Evolutionary conservation across 2,113 vertebrate genomes (phyloP).

Genomic region (Copsychus sechellarum): DNA sequence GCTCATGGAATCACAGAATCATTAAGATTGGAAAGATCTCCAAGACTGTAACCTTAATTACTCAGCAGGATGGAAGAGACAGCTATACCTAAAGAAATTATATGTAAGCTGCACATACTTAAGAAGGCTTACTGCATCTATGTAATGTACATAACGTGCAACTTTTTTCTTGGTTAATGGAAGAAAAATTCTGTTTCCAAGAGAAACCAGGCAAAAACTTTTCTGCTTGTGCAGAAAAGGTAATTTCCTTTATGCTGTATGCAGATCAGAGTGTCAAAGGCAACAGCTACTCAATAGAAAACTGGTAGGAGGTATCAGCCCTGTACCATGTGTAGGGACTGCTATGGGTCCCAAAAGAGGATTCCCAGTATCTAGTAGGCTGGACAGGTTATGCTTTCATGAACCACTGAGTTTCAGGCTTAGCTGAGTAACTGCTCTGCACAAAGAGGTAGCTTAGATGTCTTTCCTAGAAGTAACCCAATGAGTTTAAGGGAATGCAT

Average conservation of each 20-base stretch:
- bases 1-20: background rate
- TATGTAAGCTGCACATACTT: background rate
- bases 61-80: background rate
- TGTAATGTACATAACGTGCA: background rate
- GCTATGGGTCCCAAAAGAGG: background rate
- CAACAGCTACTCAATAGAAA: background rate
- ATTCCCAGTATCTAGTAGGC: background rate
- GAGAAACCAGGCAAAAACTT: background rate
- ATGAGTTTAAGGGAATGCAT: background rate
- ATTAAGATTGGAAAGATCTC: background rate
- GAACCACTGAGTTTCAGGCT: background rate
- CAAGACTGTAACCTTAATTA: background rate
- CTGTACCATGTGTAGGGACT: no score
- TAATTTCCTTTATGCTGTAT: background rate
- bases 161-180: background rate
- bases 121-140: background rate
- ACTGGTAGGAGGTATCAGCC: background rate
- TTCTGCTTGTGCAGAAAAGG: background rate
- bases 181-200: background rate
- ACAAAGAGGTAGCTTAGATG: background rate
- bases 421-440: background rate
- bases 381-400: background rate
- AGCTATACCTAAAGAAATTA: background rate
- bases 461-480: background rate
- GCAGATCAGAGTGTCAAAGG: background rate